Conservation (phyloP, 35 echinoderm and acorn worm genomes). For the Acanthaster planci region DNA sequence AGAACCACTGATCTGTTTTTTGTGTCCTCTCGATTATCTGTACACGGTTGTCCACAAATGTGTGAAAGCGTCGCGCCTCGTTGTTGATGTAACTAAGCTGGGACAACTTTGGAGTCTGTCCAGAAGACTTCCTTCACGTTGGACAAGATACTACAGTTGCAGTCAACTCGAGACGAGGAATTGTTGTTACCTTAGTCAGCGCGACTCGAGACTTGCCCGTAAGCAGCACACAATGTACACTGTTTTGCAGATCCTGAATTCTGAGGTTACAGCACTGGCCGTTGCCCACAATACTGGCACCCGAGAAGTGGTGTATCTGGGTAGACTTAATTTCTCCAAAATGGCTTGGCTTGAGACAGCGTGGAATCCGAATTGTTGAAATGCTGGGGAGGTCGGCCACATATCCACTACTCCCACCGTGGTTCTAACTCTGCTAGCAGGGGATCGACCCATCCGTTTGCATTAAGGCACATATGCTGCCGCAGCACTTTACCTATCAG, state of each 20-base stretch:
- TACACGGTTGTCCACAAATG: constrained; percentile 68
- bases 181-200: constrained; percentile 44
- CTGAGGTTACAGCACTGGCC: constrained; percentile 62
- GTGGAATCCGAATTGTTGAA: constrained; percentile 29
- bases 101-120: constrained; percentile 50
- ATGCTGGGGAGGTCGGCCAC: constrained; percentile 55
- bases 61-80: constrained; percentile 39
- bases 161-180: constrained; percentile 72
- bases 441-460: constrained; percentile 59
- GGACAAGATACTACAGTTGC: constrained; percentile 54
- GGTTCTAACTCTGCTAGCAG: no score
- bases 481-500: constrained; percentile 60
- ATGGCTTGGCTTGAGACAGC: constrained; percentile 55
- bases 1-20: constrained; percentile 58
- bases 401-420: constrained; percentile 63
- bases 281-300: constrained; percentile 58
- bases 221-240: constrained; percentile 47
- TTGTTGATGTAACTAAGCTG: constrained; percentile 20
- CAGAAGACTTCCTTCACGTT: constrained; percentile 50
- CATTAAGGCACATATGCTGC: constrained; percentile 56
- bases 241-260: constrained; percentile 19
- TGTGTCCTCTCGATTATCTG: constrained; percentile 50
- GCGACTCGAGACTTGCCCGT: constrained; percentile 53
- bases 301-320: constrained; percentile 77
- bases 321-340: constrained; percentile 34